Evolutionary conservation across 1,140 invertebrate genomes (phyloP), one percentile per base, ranked within the genome.

Genomic region (Drosophila sp.): DNA sequence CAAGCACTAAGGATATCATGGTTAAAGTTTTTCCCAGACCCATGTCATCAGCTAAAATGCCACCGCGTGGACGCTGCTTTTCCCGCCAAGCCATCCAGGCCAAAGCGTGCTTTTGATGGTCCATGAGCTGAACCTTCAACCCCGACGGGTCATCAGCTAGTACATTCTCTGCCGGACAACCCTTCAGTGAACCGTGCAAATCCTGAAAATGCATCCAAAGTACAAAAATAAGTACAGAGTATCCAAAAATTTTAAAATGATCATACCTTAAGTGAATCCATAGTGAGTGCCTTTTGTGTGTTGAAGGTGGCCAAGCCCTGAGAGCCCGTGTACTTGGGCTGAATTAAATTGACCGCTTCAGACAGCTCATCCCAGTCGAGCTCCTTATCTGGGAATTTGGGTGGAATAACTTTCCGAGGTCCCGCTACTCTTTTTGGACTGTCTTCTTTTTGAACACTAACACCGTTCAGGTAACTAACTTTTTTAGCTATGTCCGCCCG

Each of bases 41-140:
- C 98, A 99, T 99, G 90, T 99, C 98, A 93, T 99, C 98, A 54
- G 97, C 97, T 46, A 91, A 72, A 38, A 97, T 95, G 1, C 97
- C 97, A 7, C 97, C 97, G 40, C 94, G 87, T 0, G 97, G 97
- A 72, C 94, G 93, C 91, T 98, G 96, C 5, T 93, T 93, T 92
- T 99, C 98, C 46, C 98, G 92, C 97, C 97, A 99, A 0, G 94
- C 67, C 57, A 99, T 92, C 98, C 98, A 99, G 8, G 95, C 94
- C 0, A 99, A 92, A 1, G 97, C 98, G 79, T 96, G 94, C 76
- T 94, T 94, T 91, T 99, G 98, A 93, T 99, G 97, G 2, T 93
- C 92, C 96, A 98, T 97, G 2, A 99, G 92, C 16, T 91, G 16
- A 0, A 96, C 93, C 75, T 92, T 94, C 0, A 98, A 89, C 0